phyloP scores from a whole-genome alignment of 2,113 vertebrate genomes.

The Chloroceryle aenea region DNA sequence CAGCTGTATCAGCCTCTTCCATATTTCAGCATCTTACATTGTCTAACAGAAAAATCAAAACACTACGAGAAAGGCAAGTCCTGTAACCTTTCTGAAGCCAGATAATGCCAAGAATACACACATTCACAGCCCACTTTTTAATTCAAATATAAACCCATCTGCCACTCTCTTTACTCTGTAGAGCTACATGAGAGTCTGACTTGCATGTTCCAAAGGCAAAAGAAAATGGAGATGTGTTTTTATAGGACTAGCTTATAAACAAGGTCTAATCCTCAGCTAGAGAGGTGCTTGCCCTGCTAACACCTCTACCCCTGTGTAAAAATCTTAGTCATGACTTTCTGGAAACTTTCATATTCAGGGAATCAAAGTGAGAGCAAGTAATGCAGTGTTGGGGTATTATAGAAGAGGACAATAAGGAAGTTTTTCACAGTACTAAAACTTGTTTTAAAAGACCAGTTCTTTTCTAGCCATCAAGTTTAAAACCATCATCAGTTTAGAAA shows the following conservation, averaged over 20 bases:
- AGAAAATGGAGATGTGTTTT: neutral
- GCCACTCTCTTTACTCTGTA: neutral
- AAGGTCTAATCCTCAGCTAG: neutral
- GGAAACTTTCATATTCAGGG: neutral
- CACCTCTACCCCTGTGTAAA: neutral
- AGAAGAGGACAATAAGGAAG: neutral
- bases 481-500: neutral
- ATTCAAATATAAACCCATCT: neutral
- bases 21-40: accelerated
- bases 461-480: neutral
- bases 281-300: neutral
- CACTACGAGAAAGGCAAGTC: neutral
- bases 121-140: neutral
- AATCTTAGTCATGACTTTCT: neutral
- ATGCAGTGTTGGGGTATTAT: neutral
- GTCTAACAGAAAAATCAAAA: neutral
- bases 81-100: neutral
- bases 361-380: neutral
- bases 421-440: neutral
- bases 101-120: neutral
- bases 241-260: neutral
- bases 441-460: neutral
- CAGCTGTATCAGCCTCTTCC: neutral
- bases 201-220: neutral
- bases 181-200: neutral